Conservation (phyloP, 2,797 vertebrate genomes). For the Bradypodion ventrale region DNA sequence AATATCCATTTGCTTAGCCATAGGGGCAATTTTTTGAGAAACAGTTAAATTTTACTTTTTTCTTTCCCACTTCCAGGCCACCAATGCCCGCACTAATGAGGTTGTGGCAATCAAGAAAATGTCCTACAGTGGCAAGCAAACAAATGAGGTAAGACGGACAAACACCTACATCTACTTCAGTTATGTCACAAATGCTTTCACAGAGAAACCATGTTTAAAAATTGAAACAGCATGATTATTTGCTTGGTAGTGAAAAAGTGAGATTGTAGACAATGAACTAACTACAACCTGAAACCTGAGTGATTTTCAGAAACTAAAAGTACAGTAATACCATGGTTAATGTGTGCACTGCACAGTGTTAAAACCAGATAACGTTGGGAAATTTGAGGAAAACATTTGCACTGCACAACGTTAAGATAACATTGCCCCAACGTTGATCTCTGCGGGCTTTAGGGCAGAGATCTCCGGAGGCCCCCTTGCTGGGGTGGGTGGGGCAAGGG, state of each 20-base stretch:
- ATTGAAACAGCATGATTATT: not conserved
- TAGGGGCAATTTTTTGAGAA: accelerated
- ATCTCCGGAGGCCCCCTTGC: too few relatives aligned
- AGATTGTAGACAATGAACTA: not conserved
- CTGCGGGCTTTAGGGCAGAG: too few relatives aligned
- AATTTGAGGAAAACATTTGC: too few relatives aligned
- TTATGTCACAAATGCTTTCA: not conserved
- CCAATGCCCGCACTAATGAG: constrained; percentile 94
- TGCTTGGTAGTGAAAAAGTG: not conserved
- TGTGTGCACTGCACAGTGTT: too few relatives aligned
- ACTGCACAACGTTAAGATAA: too few relatives aligned
- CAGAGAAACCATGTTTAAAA: not conserved
- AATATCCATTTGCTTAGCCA: not conserved
- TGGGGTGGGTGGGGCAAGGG: too few relatives aligned
- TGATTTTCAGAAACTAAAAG: not conserved
- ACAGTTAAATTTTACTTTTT: not conserved
- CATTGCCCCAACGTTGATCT: too few relatives aligned
- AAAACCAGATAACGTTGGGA: too few relatives aligned
- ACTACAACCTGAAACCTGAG: too few relatives aligned
- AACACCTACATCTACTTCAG: not conserved
- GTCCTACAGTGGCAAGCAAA: constrained; percentile 98
- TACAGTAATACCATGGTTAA: too few relatives aligned
- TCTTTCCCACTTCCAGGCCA: constrained; percentile 80
- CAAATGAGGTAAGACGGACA: constrained; percentile 85
- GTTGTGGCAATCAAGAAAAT: constrained; percentile 99